Evolutionary conservation across 2,113 vertebrate species (phyloP).

Genomic region (Nyctibius bracteatus): DNA sequence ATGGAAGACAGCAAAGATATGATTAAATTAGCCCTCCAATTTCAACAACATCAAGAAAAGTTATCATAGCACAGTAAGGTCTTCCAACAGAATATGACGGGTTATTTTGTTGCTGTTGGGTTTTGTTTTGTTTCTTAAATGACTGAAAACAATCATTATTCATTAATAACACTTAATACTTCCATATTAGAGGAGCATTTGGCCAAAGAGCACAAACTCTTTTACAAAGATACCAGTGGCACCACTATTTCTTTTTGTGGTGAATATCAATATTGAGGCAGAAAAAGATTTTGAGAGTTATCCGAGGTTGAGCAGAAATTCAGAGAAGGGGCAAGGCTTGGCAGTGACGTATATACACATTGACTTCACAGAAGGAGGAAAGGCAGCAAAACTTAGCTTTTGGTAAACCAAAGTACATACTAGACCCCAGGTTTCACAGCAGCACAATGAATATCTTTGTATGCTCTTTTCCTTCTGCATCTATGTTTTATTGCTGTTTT

Average conservation of each 20-base stretch:
- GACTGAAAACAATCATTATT: not conserved
- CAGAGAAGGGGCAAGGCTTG: not conserved
- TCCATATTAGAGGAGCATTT: not conserved
- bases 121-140: not conserved
- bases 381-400: not conserved
- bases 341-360: no score
- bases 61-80: not conserved
- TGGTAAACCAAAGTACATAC: not conserved
- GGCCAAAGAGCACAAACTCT: not conserved
- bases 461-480: not conserved
- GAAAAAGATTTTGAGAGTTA: not conserved
- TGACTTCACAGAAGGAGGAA: not conserved
- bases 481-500: not conserved
- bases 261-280: not conserved
- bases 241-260: not conserved
- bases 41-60: conserved; percentile 13
- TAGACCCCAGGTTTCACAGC: not conserved
- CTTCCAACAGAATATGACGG: not conserved
- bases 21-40: not conserved
- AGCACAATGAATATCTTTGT: not conserved
- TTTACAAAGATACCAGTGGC: not conserved
- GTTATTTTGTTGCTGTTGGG: rapidly evolving
- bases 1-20: not conserved
- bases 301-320: not conserved
- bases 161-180: not conserved